These are phyloP conservation scores for Dolichallabes microphthalmus DNA, from an alignment of 2,113 vertebrate genomes.

Conservation along the genomic window DNA sequence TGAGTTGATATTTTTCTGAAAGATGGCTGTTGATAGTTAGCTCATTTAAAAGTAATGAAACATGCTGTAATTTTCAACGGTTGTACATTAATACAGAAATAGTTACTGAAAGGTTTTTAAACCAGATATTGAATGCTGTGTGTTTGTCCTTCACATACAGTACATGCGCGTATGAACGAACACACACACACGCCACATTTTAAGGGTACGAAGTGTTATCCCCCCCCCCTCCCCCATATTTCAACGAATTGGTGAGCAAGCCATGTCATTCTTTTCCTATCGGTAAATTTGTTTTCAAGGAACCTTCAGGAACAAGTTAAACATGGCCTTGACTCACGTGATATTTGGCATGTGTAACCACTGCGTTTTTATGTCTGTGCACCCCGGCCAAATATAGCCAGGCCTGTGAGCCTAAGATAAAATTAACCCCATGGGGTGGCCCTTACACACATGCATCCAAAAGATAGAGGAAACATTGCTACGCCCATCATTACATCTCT, in stretches of 20 bases:
- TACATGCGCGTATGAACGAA: neutral
- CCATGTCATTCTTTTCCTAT: neutral
- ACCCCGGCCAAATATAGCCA: slow-evolving; percentile 50
- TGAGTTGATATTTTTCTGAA: slow-evolving; percentile 55
- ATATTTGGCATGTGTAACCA: neutral
- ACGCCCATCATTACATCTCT: neutral
- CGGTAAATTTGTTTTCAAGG: neutral
- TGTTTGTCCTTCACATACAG: slow-evolving; percentile 46
- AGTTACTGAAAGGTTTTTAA: slow-evolving; percentile 82
- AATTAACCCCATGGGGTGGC: slow-evolving; percentile 38
- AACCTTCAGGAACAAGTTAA: neutral
- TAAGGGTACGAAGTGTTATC: neutral
- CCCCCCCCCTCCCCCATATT: neutral
- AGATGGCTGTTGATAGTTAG: slow-evolving; percentile 75
- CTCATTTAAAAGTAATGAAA: slow-evolving; percentile 62
- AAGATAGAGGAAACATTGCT: slow-evolving; percentile 27
- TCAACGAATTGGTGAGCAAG: slow-evolving; percentile 5
- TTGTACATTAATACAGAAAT: slow-evolving; percentile 85
- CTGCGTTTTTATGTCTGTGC: slow-evolving; percentile 31
- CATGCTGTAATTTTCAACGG: slow-evolving; percentile 80
- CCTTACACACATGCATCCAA: neutral
- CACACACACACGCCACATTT: neutral
- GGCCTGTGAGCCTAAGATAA: slow-evolving; percentile 43
- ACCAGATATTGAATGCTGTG: slow-evolving; percentile 67
- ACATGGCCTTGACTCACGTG: neutral